phyloP scores from a whole-genome alignment of 2,113 vertebrate genomes.

The Varanus komodoensis region DNA sequence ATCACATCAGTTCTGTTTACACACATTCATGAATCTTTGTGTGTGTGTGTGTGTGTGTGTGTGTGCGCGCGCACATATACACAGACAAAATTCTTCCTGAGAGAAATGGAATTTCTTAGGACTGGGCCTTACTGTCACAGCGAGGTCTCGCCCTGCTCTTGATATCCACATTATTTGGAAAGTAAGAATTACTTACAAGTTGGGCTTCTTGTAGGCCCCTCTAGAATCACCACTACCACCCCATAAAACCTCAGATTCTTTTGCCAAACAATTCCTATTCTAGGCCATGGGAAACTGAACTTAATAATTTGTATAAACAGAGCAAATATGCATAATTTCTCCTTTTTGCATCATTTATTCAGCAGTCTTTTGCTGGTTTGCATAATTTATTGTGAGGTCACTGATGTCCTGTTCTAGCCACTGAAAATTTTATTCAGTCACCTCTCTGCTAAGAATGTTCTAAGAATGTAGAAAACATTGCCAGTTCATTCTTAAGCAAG shows the following conservation, averaged over 20 bases:
- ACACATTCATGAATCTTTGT: too few species aligned
- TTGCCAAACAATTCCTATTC: background rate
- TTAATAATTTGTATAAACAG: background rate
- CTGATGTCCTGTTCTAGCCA: background rate
- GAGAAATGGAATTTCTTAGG: background rate
- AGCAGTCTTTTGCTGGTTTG: background rate
- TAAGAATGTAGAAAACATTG: background rate
- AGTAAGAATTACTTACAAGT: background rate
- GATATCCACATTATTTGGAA: background rate
- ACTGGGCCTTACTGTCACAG: background rate
- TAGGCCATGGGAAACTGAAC: background rate
- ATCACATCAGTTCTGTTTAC: too few species aligned
- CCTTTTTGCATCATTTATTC: background rate
- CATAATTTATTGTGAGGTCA: background rate
- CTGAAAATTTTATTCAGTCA: background rate
- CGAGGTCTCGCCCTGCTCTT: background rate
- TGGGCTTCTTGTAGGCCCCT: background rate
- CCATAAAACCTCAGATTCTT: background rate
- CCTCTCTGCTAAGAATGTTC: background rate
- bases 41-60: too few species aligned
- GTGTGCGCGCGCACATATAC: too few species aligned
- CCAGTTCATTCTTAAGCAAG: background rate
- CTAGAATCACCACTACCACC: background rate
- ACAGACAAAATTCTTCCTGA: background rate
- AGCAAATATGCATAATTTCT: background rate